These are phyloP conservation scores for Adelges cooleyi DNA, from an alignment of 1,140 invertebrate genomes.

Conservation along the genomic window DNA sequence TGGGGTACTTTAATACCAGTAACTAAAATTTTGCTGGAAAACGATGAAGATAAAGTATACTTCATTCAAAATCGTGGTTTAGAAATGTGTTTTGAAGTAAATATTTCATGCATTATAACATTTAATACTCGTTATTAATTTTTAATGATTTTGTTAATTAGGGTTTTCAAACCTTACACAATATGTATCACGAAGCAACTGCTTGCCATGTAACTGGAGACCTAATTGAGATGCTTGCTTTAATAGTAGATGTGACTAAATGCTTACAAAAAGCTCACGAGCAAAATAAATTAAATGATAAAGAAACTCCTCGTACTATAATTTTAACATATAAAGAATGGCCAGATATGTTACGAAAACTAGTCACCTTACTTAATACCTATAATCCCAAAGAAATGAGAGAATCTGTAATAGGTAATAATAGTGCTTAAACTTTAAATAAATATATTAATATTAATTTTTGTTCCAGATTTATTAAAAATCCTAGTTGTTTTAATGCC, in stretches of 20 bases:
- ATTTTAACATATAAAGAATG: slow-evolving; percentile 64
- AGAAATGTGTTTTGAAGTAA: slow-evolving; percentile 71
- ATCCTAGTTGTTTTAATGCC: slow-evolving; percentile 75
- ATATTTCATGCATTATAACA: slow-evolving; percentile 30
- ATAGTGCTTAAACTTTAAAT: background rate
- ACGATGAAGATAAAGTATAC: slow-evolving; percentile 74
- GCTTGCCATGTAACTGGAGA: slow-evolving; percentile 76
- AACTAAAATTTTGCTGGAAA: slow-evolving; percentile 74
- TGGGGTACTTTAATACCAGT: slow-evolving; percentile 84
- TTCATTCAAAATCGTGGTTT: slow-evolving; percentile 80
- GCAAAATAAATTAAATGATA: slow-evolving; percentile 50
- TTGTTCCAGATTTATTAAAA: slow-evolving; percentile 61
- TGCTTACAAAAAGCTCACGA: slow-evolving; percentile 53
- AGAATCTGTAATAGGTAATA: slow-evolving; percentile 57
- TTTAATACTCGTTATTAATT: slow-evolving; percentile 3
- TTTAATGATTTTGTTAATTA: slow-evolving; percentile 35
- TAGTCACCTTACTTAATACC: slow-evolving; percentile 77
- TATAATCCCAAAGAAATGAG: slow-evolving; percentile 80
- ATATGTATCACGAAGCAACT: slow-evolving; percentile 88
- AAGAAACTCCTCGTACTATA: slow-evolving; percentile 34
- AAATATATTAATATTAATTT: background rate
- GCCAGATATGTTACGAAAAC: slow-evolving; percentile 67
- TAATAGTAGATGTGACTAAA: slow-evolving; percentile 59
- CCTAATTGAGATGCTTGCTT: slow-evolving; percentile 66
- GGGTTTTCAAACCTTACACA: slow-evolving; percentile 78